Evolutionary conservation across 2,113 vertebrate species (phyloP), one percentile per base, ranked within the genome.

Genomic region (Aegithalos caudatus): DNA sequence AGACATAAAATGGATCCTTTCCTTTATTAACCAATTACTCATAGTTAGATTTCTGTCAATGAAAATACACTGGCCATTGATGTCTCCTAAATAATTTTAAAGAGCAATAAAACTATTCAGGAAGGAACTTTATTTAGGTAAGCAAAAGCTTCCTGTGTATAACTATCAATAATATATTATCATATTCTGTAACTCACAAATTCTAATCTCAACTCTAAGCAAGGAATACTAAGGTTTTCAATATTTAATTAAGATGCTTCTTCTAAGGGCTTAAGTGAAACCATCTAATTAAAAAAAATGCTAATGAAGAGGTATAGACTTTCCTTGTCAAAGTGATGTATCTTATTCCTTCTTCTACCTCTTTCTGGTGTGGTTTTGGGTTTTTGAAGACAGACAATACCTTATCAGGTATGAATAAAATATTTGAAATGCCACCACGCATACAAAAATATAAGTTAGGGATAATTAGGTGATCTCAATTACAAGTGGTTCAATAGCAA

Each of bases 201-300:
- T 88, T 88, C 92, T 70, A 93, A 97, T 96, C 72, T 85, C 89
- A 93, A 69, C 64, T 64, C 58, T 65, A 84, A 83, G 77, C 62
- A 97, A 92, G 40, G 51, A 96, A 78, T 81, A 57, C 78, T 74
- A 15, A 31, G 44, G 69, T 78, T 77, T 87, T 98, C 35, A 97
- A 96, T 97, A 97, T 97, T 98, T 98, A 94, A 98, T 96, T 62
- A 86, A 66, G 80, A 93, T 47, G 33, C 56, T 83, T 61, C 90
- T 97, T 92, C 72, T 96, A 95, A 97, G 95, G 87, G 79, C 91
- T 97, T 96, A 97, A 95, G 86, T 97, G 97, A 84, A 95, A 84
- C 73, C 18, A 19, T 47, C 94, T 97, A 96, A 97, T 97, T 97
- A 96, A 94, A 97, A 97, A 89, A 98, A 97, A 97, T 96, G 94